A percentile compares a stretch with the other conserved stretches of the same genome.
Evolutionary conservation across 2,113 vertebrate species (phyloP).

Genomic region (Telmatochromis sp.): DNA sequence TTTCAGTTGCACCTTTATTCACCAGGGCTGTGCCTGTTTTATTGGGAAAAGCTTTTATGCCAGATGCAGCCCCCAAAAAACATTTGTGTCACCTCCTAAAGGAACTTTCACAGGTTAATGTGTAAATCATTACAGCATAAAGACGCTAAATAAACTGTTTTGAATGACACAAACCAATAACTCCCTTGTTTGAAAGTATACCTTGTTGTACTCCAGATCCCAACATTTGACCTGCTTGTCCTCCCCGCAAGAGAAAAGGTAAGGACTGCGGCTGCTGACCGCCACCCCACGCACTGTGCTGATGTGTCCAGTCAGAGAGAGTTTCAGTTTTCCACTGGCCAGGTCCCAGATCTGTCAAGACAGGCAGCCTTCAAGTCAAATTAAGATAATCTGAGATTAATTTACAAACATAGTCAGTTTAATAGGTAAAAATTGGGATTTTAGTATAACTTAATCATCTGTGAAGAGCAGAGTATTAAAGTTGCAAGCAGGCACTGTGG

Average conservation of each 20-base stretch:
- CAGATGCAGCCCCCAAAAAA: neutral
- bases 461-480: neutral
- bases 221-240: slow-evolving; percentile 99
- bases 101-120: neutral
- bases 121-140: neutral
- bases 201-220: slow-evolving; percentile 99
- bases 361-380: neutral
- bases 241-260: slow-evolving; percentile 96
- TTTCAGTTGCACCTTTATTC: neutral
- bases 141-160: neutral
- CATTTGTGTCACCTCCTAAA: neutral
- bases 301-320: slow-evolving; percentile 95
- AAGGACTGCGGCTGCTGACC: slow-evolving; percentile 87
- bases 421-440: neutral
- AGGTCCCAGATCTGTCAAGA: slow-evolving; percentile 90
- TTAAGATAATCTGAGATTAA: neutral
- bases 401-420: neutral
- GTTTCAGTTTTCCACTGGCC: slow-evolving; percentile 91
- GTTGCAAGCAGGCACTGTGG: neutral
- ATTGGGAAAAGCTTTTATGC: neutral
- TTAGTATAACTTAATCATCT: neutral
- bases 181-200: neutral
- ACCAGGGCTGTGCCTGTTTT: neutral
- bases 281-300: slow-evolving; percentile 95
- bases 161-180: neutral